Evolutionary conservation across 2,113 vertebrate genomes (phyloP), one percentile per base, ranked within the genome.

Genomic region (Neopipo cinnamomea): DNA sequence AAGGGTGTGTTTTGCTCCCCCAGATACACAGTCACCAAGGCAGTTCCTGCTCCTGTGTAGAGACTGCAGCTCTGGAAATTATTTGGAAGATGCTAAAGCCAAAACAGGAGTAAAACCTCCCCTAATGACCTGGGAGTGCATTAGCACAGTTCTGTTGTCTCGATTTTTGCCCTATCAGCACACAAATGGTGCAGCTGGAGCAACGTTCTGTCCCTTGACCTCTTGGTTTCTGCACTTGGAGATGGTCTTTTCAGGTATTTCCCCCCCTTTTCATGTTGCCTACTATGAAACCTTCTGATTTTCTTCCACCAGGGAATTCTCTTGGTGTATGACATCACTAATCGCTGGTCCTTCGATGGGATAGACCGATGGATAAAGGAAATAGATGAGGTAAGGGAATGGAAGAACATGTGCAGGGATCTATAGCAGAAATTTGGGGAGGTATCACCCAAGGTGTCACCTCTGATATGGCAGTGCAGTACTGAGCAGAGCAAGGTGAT

Each of bases 301-400:
- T 21, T 91, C 42, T 96, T 70, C 58, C 53, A 56, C 74, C 97
- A 99, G 99, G 99, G 99, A n/a, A 99, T 99, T 95, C 98, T 99
- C 70, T 97, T 99, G 67, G 99, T 99, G 10, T 99, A 99, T 5
- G 99, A 99, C 96, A 99, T 99, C 97, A 99, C 99, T 11, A 99
- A 99, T 74, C 98, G 98, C 89, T 99, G 99, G 99, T 99, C 99
- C 33, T 99, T 99, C 31, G 99, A 99, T 50, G 99, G 99, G 33
- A 99, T 99, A 84, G 99, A 99, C 95, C 98, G 99, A 16, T 99
- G 99, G 99, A 99, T 99, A 95, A 98, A 99, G 78, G 99, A 99
- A 96, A 99, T 99, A 24, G 99, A 99, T 74, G 99, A 99, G 99
- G 99, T 99, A 89, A 97, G 97, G 30, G 21, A 25, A 35, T 4